Evolutionary conservation across 1,140 invertebrate species (phyloP).

Genomic region (Drosophila tsacasi): DNA sequence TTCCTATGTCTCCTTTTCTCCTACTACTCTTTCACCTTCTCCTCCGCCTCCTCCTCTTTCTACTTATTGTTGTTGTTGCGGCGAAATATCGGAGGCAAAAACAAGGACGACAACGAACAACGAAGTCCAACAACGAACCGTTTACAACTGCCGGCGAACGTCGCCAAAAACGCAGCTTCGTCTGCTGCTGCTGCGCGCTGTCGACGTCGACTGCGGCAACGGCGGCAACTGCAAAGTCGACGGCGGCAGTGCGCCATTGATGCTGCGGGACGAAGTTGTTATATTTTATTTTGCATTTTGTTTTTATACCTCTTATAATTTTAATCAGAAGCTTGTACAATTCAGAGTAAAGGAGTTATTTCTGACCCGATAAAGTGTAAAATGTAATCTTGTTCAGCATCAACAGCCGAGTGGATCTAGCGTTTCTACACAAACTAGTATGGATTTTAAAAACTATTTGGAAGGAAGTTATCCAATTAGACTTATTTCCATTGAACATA

Average conservation of each 20-base stretch:
- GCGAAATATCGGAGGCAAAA: conserved; percentile 29
- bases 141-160: conserved; percentile 63
- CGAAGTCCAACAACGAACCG: conserved; percentile 56
- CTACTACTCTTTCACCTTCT: conserved; percentile 12
- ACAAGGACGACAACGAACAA: conserved; percentile 37
- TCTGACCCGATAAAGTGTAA: neutral
- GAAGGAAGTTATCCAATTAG: neutral
- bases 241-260: conserved; percentile 17
- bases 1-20: conserved; percentile 13
- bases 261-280: conserved; percentile 16
- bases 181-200: conserved; percentile 21
- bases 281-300: conserved; percentile 13
- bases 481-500: neutral
- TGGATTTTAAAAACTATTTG: neutral
- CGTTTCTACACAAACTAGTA: neutral
- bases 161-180: conserved; percentile 55
- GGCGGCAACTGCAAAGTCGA: conserved; percentile 13
- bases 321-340: neutral
- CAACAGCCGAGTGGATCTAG: neutral
- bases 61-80: conserved; percentile 16
- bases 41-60: neutral
- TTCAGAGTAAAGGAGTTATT: neutral
- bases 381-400: too few species aligned
- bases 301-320: neutral
- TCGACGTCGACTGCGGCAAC: conserved; percentile 12